Evolutionary conservation across 2,888 invertebrate genomes (phyloP), one percentile per base, ranked within the genome.

Genomic region (Encarsia formosa): DNA sequence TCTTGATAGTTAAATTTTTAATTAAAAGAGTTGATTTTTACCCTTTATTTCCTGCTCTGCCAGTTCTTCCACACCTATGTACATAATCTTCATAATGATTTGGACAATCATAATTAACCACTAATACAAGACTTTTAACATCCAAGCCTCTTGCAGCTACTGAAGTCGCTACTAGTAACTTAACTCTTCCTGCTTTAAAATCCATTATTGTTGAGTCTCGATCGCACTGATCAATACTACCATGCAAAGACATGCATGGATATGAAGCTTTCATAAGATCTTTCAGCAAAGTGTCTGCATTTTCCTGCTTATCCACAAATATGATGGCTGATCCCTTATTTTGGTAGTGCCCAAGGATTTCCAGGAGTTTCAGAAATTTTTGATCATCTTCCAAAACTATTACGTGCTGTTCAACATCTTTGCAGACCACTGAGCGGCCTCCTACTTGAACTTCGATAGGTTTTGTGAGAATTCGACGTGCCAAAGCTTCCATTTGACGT

Each of bases 41-140:
- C 5, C 99, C 99, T 72, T 95, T 95, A 74, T 96, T 96, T 1
- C 98, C 99, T 1, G 91, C 92, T 18, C 91, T 81, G 0, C 91
- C 91, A 0, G 91, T 92, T 51, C 91, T 80, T 1, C 91, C 96
- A 75, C 95, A 97, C 69, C 98, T 85, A 74, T 99, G 99, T 18
- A 99, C 98, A 74, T 99, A 99, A 75, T 99, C 99, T 76, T 99
- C 99, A 69, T 99, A 99, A 75, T 99, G 99, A 76, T 99, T 99
- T 0, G 99, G 98, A 67, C 96, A 97, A 76, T 99, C 98, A 74
- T 96, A 99, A 77, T 99, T 99, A 13, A 99, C 88, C 2, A 99
- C 99, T 24, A 99, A 78, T 65, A 96, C 95, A 47, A 99, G 81
- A 65, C 98, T 94, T 71, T 98, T 98, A 0, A 99, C 98, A 73